Evolutionary conservation across 2,113 vertebrate genomes (phyloP), one percentile per base, ranked within the genome.

Genomic region (Oriolus oriolus): DNA sequence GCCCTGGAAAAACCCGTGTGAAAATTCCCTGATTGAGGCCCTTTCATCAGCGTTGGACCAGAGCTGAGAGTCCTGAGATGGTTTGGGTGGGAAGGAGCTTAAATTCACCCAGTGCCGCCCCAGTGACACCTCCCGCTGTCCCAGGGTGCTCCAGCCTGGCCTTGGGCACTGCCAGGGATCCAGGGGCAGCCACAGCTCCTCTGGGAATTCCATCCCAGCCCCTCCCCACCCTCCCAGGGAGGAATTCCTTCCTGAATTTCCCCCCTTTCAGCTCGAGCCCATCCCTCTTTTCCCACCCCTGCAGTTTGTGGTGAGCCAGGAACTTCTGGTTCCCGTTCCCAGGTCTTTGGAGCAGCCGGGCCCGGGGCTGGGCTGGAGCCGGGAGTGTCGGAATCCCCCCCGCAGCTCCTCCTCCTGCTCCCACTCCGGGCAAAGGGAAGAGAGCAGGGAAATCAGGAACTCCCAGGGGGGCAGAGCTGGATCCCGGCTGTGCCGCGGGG

Each of bases 401-500:
- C 23, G 3, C 30, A 6, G 6, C 10, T 9, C 30, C 57, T 61
- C 28, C 45, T 50, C 74, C n/a, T 26, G 3, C n/a, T 33, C n/a
- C 74, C 20, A 7, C 53, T 5, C 4, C 35, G 9, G 44, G n/a
- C 9, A 12, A 10, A 16, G 74, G 56, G 44, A 31, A 9, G 6
- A 21, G 57, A n/a, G 22, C 59, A 5, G 47, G 75, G 16, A 63
- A 13, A 22, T 3, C 8, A 1, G 30, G 42, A 26, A 7, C 4
- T 15, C 4, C 27, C 57, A 33, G 44, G 56, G 3, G 3, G 11
- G 22, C 41, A 35, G 26, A 30, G 57, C 44, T 12, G 74, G 16
- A 20, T 39, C 30, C 56, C 45, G 9, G 57, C 73, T 7, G n/a
- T 31, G 74, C 56, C 56, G 2, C 0, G 28, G 16, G 1, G 7